phyloP scores from a whole-genome alignment of 2,113 vertebrate genomes.

The Solenodon paradoxus region DNA sequence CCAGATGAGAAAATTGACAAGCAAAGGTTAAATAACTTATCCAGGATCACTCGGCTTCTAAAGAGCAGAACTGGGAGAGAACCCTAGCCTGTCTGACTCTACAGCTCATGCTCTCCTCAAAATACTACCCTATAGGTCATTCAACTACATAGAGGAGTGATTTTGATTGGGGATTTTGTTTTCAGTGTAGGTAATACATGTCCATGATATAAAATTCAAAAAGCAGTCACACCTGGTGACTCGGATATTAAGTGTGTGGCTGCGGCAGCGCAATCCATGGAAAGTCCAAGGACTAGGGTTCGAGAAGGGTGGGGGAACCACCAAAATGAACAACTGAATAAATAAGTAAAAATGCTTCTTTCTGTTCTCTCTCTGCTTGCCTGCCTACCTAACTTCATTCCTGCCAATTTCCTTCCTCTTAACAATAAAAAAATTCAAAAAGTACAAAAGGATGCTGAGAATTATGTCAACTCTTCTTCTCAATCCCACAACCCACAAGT shows the following conservation, averaged over 20 bases:
- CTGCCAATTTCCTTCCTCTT: too few relatives aligned
- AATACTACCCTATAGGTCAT: background rate
- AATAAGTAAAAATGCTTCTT: too few relatives aligned
- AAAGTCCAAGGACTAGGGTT: too few relatives aligned
- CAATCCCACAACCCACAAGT: background rate
- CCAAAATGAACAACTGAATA: too few relatives aligned
- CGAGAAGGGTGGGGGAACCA: too few relatives aligned
- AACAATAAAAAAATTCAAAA: constrained; percentile 17
- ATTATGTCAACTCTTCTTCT: background rate
- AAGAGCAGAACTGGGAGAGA: background rate
- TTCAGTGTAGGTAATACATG: background rate
- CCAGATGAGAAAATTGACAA: background rate
- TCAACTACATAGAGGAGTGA: background rate
- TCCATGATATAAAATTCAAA: background rate
- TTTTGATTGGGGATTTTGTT: background rate
- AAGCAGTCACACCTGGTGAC: too few relatives aligned
- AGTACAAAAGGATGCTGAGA: background rate
- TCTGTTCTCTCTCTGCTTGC: too few relatives aligned
- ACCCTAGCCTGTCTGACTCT: background rate
- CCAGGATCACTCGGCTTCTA: background rate
- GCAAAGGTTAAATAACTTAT: background rate
- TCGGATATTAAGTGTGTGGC: too few relatives aligned
- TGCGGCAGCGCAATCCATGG: too few relatives aligned
- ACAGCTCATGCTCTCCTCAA: background rate
- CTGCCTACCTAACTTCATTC: too few relatives aligned